Evolutionary conservation across 2,888 invertebrate genomes (phyloP).

Genomic region (Drosophila subquinaria): DNA sequence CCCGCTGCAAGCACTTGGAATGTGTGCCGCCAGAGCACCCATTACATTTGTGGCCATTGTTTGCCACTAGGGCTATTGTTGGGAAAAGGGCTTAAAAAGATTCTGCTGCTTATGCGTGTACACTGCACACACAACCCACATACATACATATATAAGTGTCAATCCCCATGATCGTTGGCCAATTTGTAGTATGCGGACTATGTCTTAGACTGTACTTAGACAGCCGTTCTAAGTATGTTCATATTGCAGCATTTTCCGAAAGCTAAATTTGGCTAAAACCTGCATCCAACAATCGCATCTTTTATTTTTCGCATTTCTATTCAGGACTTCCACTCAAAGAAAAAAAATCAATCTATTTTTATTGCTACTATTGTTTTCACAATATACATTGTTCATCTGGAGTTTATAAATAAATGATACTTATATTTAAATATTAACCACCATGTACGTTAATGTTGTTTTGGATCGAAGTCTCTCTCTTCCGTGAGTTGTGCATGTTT

Average conservation of each 20-base stretch:
- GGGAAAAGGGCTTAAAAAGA: conserved; percentile 57
- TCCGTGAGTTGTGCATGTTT: neutral
- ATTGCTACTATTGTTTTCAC: too few relatives aligned
- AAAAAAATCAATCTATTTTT: too few relatives aligned
- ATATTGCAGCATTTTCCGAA: neutral
- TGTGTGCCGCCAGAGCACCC: conserved; percentile 61
- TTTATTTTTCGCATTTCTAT: neutral
- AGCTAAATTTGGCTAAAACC: neutral
- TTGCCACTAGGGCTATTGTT: conserved; percentile 61
- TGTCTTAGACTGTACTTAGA: conserved; percentile 48
- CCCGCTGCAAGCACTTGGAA: conserved; percentile 47
- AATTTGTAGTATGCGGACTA: neutral
- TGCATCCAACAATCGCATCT: neutral
- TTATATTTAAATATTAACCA: too few relatives aligned
- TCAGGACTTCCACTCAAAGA: too few relatives aligned
- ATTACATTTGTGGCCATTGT: conserved; percentile 66
- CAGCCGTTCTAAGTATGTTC: conserved; percentile 59
- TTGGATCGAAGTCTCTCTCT: neutral
- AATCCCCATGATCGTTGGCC: neutral
- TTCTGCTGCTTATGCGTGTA: conserved; percentile 24
- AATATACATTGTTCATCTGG: too few relatives aligned
- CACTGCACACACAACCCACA: neutral
- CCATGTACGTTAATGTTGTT: neutral
- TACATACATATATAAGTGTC: neutral
- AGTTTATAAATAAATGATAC: too few relatives aligned